phyloP scores from a whole-genome alignment of 2,888 invertebrate species.

The Punctoribates punctum region DNA sequence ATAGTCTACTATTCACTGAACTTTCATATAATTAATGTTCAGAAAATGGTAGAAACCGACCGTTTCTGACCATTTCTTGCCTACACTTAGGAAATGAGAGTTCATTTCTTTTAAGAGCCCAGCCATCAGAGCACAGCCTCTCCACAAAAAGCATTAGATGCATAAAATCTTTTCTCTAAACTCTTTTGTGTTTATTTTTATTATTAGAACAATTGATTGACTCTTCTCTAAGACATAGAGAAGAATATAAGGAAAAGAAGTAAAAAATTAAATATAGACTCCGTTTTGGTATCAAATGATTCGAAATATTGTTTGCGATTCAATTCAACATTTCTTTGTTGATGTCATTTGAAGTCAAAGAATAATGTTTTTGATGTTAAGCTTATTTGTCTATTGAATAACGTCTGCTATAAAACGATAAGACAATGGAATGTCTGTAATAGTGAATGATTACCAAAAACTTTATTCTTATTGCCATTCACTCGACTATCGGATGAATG shows the following conservation, averaged over 20 bases:
- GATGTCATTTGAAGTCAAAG: conserved; percentile 12
- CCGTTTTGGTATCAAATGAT: neutral
- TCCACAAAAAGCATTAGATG: neutral
- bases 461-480: conserved; percentile 5
- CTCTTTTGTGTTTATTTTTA: too few species aligned
- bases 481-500: neutral
- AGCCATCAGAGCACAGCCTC: neutral
- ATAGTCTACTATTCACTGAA: too few species aligned
- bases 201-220: neutral
- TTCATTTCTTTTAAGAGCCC: conserved; percentile 13
- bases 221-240: neutral
- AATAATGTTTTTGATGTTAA: conserved; percentile 29
- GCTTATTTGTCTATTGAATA: conserved; percentile 29
- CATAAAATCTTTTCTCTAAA: conserved; percentile 8
- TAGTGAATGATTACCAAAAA: conserved; percentile 28
- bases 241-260: neutral
- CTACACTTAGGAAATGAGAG: conserved; percentile 10
- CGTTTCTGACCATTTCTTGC: neutral
- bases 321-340: conserved; percentile 6
- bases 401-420: conserved; percentile 30
- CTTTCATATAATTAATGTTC: too few species aligned
- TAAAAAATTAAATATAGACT: conserved; percentile 10
- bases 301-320: conserved; percentile 4
- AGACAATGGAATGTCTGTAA: neutral
- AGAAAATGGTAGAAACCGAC: neutral